Evolutionary conservation across 92 coral and sea anemone species (phyloP).

Genomic region (Paramuricea clavata): DNA sequence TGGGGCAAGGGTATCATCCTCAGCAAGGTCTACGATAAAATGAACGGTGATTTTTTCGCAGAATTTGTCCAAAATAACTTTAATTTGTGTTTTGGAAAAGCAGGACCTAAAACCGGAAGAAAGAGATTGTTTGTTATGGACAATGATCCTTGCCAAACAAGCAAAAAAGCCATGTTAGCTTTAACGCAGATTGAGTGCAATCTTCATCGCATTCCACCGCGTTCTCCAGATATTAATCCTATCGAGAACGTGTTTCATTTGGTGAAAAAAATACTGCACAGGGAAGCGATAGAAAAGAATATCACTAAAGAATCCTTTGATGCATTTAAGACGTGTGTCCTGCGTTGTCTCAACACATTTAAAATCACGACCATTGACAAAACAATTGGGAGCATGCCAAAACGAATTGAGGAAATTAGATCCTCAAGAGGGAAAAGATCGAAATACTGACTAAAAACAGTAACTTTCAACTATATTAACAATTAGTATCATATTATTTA

Average conservation of each 20-base stretch:
- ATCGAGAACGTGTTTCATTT: constrained; percentile 51
- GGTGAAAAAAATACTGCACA: constrained; percentile 27
- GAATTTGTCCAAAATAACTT: constrained; percentile 56
- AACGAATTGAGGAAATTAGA: constrained; percentile 43
- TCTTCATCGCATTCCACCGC: constrained; percentile 44
- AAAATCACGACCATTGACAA: constrained; percentile 35
- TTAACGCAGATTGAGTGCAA: constrained; percentile 59
- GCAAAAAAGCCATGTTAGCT: constrained; percentile 36
- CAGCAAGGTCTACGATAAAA: constrained; percentile 61
- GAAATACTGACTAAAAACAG: constrained; percentile 31
- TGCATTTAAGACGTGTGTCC: constrained; percentile 13
- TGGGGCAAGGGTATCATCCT: constrained; percentile 63
- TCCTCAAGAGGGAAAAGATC: constrained; percentile 31
- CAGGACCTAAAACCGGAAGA: constrained; percentile 57
- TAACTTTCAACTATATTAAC: neutral
- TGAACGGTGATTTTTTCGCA: constrained; percentile 59
- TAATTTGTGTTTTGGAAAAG: constrained; percentile 59
- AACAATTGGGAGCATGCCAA: constrained; percentile 55
- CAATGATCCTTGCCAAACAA: constrained; percentile 72
- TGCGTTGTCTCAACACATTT: constrained; percentile 11
- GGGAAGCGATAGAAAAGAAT: constrained; percentile 3
- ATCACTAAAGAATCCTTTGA: constrained; percentile 27
- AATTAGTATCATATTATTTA: neutral
- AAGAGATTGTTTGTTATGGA: constrained; percentile 67
- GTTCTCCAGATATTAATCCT: constrained; percentile 54